Conservation (phyloP, 2,888 invertebrate genomes). For the Drosophila flavopinicola region DNA sequence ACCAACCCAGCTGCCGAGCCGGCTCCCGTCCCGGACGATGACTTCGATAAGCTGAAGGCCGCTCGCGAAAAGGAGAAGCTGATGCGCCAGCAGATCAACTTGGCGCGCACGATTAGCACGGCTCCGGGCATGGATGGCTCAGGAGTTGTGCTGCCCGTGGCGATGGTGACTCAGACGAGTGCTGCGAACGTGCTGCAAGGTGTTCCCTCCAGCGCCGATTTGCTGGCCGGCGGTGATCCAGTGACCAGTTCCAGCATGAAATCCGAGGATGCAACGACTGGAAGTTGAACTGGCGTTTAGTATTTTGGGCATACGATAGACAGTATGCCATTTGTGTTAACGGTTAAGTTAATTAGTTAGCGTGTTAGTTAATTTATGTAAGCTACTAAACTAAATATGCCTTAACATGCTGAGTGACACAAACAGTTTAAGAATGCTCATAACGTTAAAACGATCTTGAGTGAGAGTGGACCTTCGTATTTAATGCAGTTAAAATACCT, state of each 20-base stretch:
- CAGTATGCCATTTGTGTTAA: conserved; percentile 11
- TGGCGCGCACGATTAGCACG: conserved; percentile 86
- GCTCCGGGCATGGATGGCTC: conserved; percentile 74
- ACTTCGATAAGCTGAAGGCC: conserved; percentile 89
- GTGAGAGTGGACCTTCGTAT: conserved; percentile 39
- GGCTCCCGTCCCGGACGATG: conserved; percentile 86
- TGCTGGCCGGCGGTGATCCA: conserved; percentile 55
- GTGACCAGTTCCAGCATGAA: conserved; percentile 59
- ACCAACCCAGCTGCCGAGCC: conserved; percentile 38
- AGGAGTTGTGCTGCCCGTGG: conserved; percentile 41
- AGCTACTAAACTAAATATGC: conserved; percentile 44
- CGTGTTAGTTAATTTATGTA: conserved; percentile 54
- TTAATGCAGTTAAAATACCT: conserved; percentile 46
- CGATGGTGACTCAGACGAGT: conserved; percentile 19
- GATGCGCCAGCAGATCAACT: conserved; percentile 87
- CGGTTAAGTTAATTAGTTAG: conserved; percentile 42
- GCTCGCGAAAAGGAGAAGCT: conserved; percentile 89
- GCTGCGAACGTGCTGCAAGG: conserved; percentile 31
- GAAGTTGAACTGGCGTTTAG: conserved; percentile 52
- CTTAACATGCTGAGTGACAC: conserved; percentile 35
- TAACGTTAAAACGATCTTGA: conserved; percentile 49
- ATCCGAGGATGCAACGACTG: conserved; percentile 54
- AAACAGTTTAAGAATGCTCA: conserved; percentile 66
- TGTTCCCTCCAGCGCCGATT: conserved; percentile 58
- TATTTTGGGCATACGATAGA: conserved; percentile 25